Percentiles rank a stretch among this genome's conserved stretches.
Evolutionary conservation across 2,113 vertebrate species (phyloP).

Genomic region (Oryzias celebensis): DNA sequence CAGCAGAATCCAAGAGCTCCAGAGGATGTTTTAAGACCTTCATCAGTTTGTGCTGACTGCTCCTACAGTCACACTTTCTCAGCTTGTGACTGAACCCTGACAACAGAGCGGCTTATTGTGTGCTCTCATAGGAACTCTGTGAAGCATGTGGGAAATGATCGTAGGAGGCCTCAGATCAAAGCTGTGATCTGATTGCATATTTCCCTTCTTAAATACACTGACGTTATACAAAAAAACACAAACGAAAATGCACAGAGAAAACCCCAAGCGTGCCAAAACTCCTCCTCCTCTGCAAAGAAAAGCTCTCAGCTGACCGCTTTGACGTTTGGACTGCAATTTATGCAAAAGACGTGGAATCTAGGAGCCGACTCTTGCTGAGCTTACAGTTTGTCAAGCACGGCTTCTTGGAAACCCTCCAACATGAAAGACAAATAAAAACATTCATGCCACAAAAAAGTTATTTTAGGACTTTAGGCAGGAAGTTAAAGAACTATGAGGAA

Average conservation of each 20-base stretch:
- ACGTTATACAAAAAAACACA: slow-evolving; percentile 36
- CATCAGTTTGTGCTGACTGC: slow-evolving; percentile 6
- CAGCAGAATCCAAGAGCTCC: neutral
- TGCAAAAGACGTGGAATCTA: neutral
- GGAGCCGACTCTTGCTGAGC: neutral
- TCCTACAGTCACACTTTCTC: slow-evolving; percentile 23
- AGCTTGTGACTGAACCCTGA: slow-evolving; percentile 61
- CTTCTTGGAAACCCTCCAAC: neutral
- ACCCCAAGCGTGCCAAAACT: slow-evolving; percentile 28
- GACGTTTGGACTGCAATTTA: slow-evolving; percentile 19
- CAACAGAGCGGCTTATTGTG: slow-evolving; percentile 66
- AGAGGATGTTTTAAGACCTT: slow-evolving; percentile 6
- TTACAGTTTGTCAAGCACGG: neutral
- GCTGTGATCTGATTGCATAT: slow-evolving; percentile 53
- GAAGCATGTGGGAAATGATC: slow-evolving; percentile 52
- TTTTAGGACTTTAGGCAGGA: neutral
- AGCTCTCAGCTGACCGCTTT: slow-evolving; percentile 56
- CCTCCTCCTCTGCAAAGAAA: slow-evolving; percentile 42
- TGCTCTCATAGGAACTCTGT: slow-evolving; percentile 37
- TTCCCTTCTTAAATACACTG: slow-evolving; percentile 35
- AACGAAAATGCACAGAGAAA: slow-evolving; percentile 56
- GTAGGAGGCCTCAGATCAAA: slow-evolving; percentile 67
- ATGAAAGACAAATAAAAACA: neutral
- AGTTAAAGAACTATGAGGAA: neutral
- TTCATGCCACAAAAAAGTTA: neutral